These are phyloP conservation scores for Drosophila flavopinicola DNA, from an alignment of 2,888 invertebrate genomes.

Conservation along the genomic window DNA sequence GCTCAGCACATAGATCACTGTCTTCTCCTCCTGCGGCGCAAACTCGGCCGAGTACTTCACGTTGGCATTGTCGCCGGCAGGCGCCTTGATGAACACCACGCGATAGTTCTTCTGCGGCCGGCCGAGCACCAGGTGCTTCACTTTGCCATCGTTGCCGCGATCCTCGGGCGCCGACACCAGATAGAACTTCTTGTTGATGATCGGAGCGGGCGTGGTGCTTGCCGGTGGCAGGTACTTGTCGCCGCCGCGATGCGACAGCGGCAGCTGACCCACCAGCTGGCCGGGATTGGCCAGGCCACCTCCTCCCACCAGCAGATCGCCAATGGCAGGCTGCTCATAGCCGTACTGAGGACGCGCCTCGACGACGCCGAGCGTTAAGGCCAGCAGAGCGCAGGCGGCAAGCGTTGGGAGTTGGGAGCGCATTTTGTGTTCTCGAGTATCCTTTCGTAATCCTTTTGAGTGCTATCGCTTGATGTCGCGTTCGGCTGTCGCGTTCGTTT, in stretches of 20 bases:
- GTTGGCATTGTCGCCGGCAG: slow-evolving; percentile 72
- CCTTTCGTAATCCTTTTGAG: slow-evolving; percentile 29
- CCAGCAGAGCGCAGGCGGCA: slow-evolving; percentile 43
- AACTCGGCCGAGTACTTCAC: slow-evolving; percentile 82
- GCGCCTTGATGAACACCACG: slow-evolving; percentile 84
- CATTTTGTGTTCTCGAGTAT: slow-evolving; percentile 30
- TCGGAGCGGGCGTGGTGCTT: slow-evolving; percentile 73
- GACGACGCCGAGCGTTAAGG: slow-evolving; percentile 52
- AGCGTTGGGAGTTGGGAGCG: slow-evolving; percentile 43
- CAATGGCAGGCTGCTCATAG: slow-evolving; percentile 67
- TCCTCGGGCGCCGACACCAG: slow-evolving; percentile 83
- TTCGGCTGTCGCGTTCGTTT: slow-evolving; percentile 11
- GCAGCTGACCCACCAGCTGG: slow-evolving; percentile 16
- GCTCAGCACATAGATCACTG: slow-evolving; percentile 84
- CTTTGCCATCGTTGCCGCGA: slow-evolving; percentile 69
- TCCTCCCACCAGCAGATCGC: slow-evolving; percentile 35
- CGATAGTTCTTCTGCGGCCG: slow-evolving; percentile 83
- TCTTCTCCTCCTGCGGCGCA: slow-evolving; percentile 84
- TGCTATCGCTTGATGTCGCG: slow-evolving; percentile 21
- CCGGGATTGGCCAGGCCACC: slow-evolving; percentile 38
- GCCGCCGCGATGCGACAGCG: slow-evolving; percentile 63
- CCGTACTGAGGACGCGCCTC: slow-evolving; percentile 81
- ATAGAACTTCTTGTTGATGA: slow-evolving; percentile 83
- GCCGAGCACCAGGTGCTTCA: slow-evolving; percentile 82
- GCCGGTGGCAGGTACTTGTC: slow-evolving; percentile 80